Evolutionary conservation across 2,113 vertebrate species (phyloP).

Genomic region (Okapia johnstoni): DNA sequence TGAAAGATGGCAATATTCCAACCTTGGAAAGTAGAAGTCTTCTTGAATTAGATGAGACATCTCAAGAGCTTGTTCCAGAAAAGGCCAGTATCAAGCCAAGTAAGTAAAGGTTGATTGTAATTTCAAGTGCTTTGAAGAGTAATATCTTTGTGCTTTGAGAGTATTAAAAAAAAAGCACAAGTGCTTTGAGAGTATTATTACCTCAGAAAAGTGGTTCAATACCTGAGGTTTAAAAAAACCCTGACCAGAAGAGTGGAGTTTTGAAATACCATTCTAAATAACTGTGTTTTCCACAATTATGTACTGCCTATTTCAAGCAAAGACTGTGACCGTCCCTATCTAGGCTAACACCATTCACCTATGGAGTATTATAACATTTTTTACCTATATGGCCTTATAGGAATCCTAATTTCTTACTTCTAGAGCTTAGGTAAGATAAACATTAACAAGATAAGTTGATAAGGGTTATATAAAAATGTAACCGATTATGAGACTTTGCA

Average conservation of each 20-base stretch:
- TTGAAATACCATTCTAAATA: background rate
- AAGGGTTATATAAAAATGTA: constrained; percentile 18
- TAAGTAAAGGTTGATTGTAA: constrained; percentile 66
- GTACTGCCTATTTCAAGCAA: background rate
- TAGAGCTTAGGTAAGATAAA: background rate
- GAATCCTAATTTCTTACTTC: background rate
- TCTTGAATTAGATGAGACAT: constrained; percentile 57
- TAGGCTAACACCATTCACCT: background rate
- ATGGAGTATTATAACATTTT: background rate
- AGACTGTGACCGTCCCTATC: background rate
- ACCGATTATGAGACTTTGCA: background rate
- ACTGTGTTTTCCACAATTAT: constrained; percentile 8
- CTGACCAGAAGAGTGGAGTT: background rate
- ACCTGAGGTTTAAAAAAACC: background rate
- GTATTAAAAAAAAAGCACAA: too few species aligned
- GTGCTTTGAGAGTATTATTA: background rate
- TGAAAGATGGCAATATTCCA: constrained; percentile 77
- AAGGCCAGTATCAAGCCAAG: constrained; percentile 64
- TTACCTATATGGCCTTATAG: background rate
- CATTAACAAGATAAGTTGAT: constrained; percentile 6
- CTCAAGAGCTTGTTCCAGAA: constrained; percentile 41
- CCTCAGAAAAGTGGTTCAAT: background rate
- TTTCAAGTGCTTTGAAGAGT: constrained; percentile 7
- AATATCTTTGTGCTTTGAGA: too few species aligned
- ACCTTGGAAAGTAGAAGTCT: constrained; percentile 60